phyloP scores from a whole-genome alignment of 2,113 vertebrate species.

The Passer domesticus region DNA sequence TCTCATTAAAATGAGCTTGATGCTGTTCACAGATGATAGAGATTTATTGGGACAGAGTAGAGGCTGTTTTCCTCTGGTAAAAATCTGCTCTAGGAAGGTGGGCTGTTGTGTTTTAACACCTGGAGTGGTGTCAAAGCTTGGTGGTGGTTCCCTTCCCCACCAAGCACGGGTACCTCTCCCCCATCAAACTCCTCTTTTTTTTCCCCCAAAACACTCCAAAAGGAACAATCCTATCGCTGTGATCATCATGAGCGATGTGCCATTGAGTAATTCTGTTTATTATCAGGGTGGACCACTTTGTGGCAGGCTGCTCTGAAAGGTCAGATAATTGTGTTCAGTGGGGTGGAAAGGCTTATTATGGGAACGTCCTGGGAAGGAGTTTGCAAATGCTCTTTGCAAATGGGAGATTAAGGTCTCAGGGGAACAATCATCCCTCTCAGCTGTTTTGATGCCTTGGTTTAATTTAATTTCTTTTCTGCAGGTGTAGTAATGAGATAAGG shows the following conservation, averaged over 20 bases:
- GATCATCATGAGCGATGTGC: conserved; percentile 67
- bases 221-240: not conserved
- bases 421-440: conserved; percentile 59
- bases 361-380: conserved; percentile 56
- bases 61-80: not conserved
- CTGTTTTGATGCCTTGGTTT: conserved; percentile 62
- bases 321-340: conserved; percentile 75
- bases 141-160: not conserved
- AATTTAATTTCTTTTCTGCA: conserved; percentile 70
- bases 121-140: rapidly evolving
- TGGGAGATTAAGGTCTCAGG: conserved; percentile 72
- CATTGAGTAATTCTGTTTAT: conserved; percentile 63
- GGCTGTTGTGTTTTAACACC: not conserved
- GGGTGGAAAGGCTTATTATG: conserved; percentile 74
- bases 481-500: conserved; percentile 73
- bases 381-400: conserved; percentile 71
- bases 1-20: not conserved
- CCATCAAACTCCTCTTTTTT: not conserved
- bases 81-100: not conserved
- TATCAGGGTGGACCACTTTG: conserved; percentile 70
- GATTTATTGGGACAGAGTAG: not conserved
- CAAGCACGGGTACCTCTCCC: not conserved
- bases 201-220: not conserved
- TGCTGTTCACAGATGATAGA: not conserved
- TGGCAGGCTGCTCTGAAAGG: conserved; percentile 65